These are phyloP conservation scores for Hystrix cristata DNA, from an alignment of 2,113 vertebrate species.

Conservation along the genomic window DNA sequence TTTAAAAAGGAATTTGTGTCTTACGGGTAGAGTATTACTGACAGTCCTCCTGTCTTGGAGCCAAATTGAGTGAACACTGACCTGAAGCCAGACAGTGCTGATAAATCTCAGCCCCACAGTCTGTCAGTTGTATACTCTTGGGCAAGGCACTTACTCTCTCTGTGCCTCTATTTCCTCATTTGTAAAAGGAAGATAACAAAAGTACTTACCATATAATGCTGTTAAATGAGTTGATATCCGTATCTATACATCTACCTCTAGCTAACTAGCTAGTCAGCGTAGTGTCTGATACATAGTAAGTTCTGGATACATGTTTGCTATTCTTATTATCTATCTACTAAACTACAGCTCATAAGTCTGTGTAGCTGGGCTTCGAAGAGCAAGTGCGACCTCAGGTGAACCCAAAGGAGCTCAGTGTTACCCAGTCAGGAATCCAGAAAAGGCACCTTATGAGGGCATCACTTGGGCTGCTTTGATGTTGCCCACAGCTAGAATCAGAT, in stretches of 20 bases:
- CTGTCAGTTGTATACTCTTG: background rate
- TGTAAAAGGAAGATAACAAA: constrained; percentile 52
- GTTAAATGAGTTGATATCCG: constrained; percentile 12
- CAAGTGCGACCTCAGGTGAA: constrained; percentile 1
- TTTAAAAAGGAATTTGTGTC: background rate
- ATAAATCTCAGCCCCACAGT: background rate
- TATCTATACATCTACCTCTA: background rate
- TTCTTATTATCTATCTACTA: constrained; percentile 51
- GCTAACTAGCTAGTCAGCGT: background rate
- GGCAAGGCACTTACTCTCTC: background rate
- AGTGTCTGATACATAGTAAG: background rate
- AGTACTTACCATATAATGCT: background rate
- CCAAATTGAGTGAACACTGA: constrained; percentile 39
- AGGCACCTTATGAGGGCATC: background rate
- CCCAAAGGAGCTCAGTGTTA: background rate
- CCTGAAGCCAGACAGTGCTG: background rate
- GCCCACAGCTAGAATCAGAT: background rate
- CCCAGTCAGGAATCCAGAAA: background rate
- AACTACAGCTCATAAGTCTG: background rate
- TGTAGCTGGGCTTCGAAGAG: background rate
- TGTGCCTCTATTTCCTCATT: constrained; percentile 27
- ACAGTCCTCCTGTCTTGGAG: background rate
- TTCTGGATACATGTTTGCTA: constrained; percentile 15
- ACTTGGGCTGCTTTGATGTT: constrained; percentile 4
- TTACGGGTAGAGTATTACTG: background rate